These are phyloP conservation scores for Ctenochaetus hawaiiensis DNA, from an alignment of 2,797 vertebrate species.

Conservation along the genomic window DNA sequence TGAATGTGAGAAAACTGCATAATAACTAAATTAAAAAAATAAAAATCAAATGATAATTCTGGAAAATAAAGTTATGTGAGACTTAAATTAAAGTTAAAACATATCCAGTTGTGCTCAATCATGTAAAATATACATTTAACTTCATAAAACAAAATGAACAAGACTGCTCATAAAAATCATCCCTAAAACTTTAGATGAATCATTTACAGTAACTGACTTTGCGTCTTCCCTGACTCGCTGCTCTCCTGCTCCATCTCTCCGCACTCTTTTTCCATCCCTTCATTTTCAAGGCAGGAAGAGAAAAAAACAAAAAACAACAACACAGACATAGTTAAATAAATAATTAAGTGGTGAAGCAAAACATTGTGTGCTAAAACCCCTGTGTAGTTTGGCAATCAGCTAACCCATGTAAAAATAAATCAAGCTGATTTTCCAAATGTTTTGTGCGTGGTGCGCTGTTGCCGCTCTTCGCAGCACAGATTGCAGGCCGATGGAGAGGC, in stretches of 20 bases:
- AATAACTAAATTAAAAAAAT: not conserved
- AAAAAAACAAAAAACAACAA: conserved; percentile 56
- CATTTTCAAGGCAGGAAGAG: conserved; percentile 64
- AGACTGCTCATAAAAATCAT: too few species aligned
- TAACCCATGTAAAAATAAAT: conserved; percentile 89
- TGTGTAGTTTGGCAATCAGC: conserved; percentile 89
- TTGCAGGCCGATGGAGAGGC: conserved; percentile 86
- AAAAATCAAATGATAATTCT: not conserved
- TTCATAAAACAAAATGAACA: not conserved
- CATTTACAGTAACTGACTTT: conserved; percentile 14
- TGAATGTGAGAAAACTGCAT: not conserved
- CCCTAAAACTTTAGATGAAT: conserved; percentile 31
- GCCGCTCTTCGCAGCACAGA: conserved; percentile 89
- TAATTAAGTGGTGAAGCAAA: conserved; percentile 81
- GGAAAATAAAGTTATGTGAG: conserved; percentile 5
- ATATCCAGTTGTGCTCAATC: conserved; percentile 4
- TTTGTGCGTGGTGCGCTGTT: conserved; percentile 85
- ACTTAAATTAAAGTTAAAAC: not conserved
- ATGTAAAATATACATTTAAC: not conserved
- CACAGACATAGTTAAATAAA: conserved; percentile 82
- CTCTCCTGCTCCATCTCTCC: conserved; percentile 40
- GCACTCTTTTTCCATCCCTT: conserved; percentile 24
- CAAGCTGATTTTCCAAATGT: conserved; percentile 92
- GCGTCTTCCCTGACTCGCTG: conserved; percentile 6
- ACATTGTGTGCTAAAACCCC: conserved; percentile 89